A percentile compares a stretch with the other conserved stretches of the same genome.
phyloP scores from a whole-genome alignment of 2,113 vertebrate species.

The Hoplias malabaricus region DNA sequence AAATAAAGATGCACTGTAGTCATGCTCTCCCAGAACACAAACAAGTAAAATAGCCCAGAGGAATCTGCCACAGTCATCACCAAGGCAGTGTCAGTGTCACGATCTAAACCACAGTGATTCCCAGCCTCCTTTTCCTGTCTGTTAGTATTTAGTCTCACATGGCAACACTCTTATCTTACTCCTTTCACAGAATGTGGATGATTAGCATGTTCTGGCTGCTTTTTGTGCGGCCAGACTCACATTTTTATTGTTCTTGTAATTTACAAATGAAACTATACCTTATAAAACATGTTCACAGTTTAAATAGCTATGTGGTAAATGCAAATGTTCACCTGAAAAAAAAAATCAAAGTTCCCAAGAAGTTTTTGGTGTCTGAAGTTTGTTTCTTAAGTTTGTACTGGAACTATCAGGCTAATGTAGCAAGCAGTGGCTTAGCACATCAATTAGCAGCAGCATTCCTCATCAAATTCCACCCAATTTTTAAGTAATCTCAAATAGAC shows the following conservation, averaged over 20 bases:
- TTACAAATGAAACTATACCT: too few species aligned
- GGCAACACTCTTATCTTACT: not conserved
- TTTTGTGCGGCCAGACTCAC: not conserved
- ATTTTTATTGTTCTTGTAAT: not conserved
- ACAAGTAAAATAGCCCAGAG: not conserved
- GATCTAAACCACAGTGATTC: not conserved
- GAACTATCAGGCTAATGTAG: too few species aligned
- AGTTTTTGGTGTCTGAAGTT: not conserved
- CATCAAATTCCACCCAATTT: too few species aligned
- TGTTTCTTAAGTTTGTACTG: too few species aligned
- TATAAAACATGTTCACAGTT: too few species aligned
- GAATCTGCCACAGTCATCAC: not conserved
- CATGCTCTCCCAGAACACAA: not conserved
- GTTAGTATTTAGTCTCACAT: not conserved
- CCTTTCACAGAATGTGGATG: not conserved
- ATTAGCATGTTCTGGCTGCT: not conserved
- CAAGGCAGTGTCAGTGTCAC: not conserved
- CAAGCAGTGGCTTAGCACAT: too few species aligned
- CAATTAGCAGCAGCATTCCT: too few species aligned
- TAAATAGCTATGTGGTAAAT: too few species aligned
- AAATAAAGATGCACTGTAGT: constrained; percentile 7
- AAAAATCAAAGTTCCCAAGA: too few species aligned
- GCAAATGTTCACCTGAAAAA: too few species aligned
- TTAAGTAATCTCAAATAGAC: too few species aligned
- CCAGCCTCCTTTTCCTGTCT: not conserved